Percentiles rank a stretch among this genome's conserved stretches.
Evolutionary conservation across 2,888 invertebrate genomes (phyloP).

Genomic region (Blomia tropicalis): DNA sequence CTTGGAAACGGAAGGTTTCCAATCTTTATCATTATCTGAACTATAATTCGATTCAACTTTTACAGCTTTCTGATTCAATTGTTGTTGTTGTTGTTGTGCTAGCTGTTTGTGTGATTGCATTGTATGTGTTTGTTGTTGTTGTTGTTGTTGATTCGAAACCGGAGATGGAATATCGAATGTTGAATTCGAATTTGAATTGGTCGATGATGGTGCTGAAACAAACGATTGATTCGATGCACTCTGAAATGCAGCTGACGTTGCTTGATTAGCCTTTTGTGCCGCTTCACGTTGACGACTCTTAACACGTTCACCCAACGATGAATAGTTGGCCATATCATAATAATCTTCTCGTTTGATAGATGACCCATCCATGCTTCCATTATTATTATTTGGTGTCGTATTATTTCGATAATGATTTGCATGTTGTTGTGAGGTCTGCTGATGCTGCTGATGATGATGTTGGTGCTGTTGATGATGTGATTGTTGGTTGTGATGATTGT

Average conservation of each 20-base stretch:
- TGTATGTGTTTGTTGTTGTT: not conserved
- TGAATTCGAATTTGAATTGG: not conserved
- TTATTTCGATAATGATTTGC: slow-evolving; percentile 13
- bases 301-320: slow-evolving; percentile 26
- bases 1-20: too few relatives aligned
- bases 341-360: not conserved
- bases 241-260: not conserved
- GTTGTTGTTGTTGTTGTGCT: not conserved
- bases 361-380: slow-evolving; percentile 2
- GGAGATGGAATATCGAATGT: not conserved
- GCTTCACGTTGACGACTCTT: slow-evolving; percentile 22
- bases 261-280: slow-evolving; percentile 4
- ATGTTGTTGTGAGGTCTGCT: too few relatives aligned
- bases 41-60: not conserved
- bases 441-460: slow-evolving; percentile 17
- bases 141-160: not conserved
- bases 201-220: not conserved
- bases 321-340: slow-evolving; percentile 18
- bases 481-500: slow-evolving; percentile 23
- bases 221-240: not conserved
- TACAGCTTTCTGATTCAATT: not conserved
- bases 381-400: slow-evolving; percentile 4
- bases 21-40: slow-evolving; percentile 5
- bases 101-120: not conserved
- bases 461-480: slow-evolving; percentile 25